phyloP scores from a whole-genome alignment of 37 sponge, comb jelly and placozoan species.

The Chondrilla cf. caribensis region DNA sequence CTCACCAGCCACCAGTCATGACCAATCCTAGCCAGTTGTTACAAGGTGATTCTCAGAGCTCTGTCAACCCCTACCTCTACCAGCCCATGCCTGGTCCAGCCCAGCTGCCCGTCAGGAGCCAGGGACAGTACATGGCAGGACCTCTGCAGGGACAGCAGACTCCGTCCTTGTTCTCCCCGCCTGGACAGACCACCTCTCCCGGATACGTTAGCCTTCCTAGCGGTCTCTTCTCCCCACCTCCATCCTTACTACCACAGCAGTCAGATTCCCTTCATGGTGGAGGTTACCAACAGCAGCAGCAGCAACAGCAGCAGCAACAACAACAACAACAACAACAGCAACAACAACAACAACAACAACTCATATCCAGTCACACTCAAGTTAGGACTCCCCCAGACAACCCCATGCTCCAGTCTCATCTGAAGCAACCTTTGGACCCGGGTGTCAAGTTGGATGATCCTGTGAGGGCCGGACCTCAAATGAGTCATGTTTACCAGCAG shows the following conservation, averaged over 20 bases:
- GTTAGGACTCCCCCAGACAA: neutral
- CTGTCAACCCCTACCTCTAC: constrained; percentile 7
- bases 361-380: neutral
- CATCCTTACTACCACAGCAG: neutral
- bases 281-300: constrained; percentile 15
- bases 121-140: neutral
- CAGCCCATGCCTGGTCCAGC: constrained; percentile 5
- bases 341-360: constrained; percentile 13
- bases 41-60: neutral
- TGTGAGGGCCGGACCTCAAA: neutral
- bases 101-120: neutral
- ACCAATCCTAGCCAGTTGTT: neutral
- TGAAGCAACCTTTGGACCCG: neutral
- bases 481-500: neutral
- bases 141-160: neutral
- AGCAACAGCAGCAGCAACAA: constrained; percentile 9
- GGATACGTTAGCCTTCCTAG: neutral
- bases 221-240: constrained; percentile 36
- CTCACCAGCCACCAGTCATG: neutral
- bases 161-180: neutral
- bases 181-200: neutral
- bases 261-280: neutral
- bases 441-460: neutral
- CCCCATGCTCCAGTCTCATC: constrained; percentile 11
- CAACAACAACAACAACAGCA: constrained; percentile 29